phyloP scores from a whole-genome alignment of 2,113 vertebrate species.

The Varanus komodoensis region DNA sequence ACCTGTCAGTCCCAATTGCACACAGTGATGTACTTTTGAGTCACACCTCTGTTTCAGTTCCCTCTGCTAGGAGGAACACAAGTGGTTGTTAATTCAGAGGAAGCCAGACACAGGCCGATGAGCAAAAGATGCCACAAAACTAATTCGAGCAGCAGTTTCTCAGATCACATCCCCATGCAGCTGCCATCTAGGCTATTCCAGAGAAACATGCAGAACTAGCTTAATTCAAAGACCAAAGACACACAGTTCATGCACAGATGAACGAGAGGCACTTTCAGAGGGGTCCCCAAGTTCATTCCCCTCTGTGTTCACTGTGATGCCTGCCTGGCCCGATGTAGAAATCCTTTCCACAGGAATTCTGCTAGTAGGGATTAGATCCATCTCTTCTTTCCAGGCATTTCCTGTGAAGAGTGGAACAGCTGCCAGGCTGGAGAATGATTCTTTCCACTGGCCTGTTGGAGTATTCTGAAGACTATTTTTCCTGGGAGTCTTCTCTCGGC shows the following conservation, averaged over 20 bases:
- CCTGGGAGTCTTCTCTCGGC: slow-evolving; percentile 60
- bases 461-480: slow-evolving; percentile 20
- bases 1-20: neutral
- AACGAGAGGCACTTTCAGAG: slow-evolving; percentile 23
- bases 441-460: slow-evolving; percentile 73
- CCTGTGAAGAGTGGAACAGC: slow-evolving; percentile 70
- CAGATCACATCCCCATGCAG: neutral
- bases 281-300: slow-evolving; percentile 24
- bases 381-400: slow-evolving; percentile 55
- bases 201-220: slow-evolving; percentile 66
- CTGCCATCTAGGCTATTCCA: neutral
- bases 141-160: neutral
- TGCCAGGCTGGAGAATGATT: slow-evolving; percentile 73
- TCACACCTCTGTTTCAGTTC: neutral
- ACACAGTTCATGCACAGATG: slow-evolving; percentile 47
- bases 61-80: neutral
- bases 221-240: slow-evolving; percentile 33
- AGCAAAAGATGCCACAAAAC: neutral
- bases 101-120: neutral
- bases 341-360: slow-evolving; percentile 82
- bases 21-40: neutral
- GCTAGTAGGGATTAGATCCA: slow-evolving; percentile 51
- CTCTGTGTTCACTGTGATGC: slow-evolving; percentile 65
- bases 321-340: slow-evolving; percentile 96
- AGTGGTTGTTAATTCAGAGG: neutral